phyloP scores from a whole-genome alignment of 1,140 invertebrate genomes.

The Cryptotermes secundus region DNA sequence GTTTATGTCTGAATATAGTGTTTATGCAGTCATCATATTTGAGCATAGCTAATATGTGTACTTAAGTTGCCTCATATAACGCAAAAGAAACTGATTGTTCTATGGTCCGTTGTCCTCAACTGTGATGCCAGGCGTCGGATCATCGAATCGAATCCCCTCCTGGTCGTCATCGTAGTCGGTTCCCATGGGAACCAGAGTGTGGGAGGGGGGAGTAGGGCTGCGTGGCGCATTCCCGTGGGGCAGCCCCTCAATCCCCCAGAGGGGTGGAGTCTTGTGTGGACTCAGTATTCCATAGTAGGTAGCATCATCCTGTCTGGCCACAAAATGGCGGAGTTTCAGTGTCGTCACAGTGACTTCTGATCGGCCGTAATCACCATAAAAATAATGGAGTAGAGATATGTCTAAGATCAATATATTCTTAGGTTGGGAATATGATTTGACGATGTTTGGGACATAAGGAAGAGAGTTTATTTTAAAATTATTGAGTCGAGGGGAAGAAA shows the following conservation, averaged over 20 bases:
- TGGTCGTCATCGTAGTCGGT: conserved; percentile 13
- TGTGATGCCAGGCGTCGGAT: neutral
- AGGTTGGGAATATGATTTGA: too few relatives aligned
- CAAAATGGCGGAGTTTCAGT: neutral
- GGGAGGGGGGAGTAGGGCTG: neutral
- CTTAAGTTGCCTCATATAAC: neutral
- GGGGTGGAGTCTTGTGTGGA: conserved; percentile 10
- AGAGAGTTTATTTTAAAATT: too few relatives aligned
- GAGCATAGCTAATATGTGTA: too few relatives aligned
- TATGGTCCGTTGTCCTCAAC: neutral
- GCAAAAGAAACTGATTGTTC: neutral
- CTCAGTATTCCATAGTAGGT: neutral
- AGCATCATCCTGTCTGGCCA: neutral
- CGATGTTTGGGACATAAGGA: too few relatives aligned
- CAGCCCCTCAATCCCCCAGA: neutral
- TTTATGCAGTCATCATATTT: too few relatives aligned
- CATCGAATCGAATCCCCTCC: neutral
- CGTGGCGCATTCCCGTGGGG: conserved; percentile 14
- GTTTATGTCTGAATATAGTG: too few relatives aligned
- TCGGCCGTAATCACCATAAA: neutral
- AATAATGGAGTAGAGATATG: neutral
- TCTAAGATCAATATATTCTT: too few relatives aligned
- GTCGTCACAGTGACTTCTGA: neutral
- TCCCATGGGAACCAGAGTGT: neutral
- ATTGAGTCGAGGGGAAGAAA: too few relatives aligned